Conservation (phyloP, 2,113 vertebrate species). For the Phylloscopus whistleri region DNA sequence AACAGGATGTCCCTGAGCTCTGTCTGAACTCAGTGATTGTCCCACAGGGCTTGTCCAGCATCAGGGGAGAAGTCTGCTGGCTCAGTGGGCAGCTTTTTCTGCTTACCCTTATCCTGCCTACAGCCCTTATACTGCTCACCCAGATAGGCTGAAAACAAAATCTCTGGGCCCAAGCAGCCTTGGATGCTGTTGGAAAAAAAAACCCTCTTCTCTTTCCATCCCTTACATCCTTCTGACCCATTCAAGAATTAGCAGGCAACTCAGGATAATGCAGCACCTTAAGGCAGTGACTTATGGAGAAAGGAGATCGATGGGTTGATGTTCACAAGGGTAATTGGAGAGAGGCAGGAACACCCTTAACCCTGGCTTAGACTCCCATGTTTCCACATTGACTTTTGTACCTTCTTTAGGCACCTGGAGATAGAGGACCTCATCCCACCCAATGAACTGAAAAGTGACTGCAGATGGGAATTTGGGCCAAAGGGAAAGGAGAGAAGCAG, state of each 20-base stretch:
- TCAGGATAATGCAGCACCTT: not conserved
- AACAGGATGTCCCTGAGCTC: not conserved
- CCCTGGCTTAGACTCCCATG: rapidly evolving
- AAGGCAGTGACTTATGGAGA: not conserved
- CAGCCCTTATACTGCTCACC: not conserved
- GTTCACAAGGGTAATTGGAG: not conserved
- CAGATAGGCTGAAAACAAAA: not conserved
- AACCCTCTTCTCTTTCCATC: not conserved
- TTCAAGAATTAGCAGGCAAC: not conserved
- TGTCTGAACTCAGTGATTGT: not conserved
- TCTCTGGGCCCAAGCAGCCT: not conserved
- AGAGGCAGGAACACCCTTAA: not conserved
- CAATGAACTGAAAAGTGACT: rapidly evolving
- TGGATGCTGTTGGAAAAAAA: not conserved
- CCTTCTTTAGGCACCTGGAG: not conserved
- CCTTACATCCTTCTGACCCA: not conserved
- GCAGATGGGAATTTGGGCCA: not conserved
- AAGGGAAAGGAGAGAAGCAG: not conserved
- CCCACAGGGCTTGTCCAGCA: not conserved
- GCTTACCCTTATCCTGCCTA: not conserved
- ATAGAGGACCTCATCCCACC: not conserved
- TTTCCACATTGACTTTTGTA: not conserved
- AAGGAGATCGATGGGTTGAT: not conserved
- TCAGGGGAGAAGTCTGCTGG: not conserved
- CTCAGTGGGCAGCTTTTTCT: not conserved